These are phyloP conservation scores for Cebidichthys violaceus DNA, from an alignment of 2,113 vertebrate species.

Conservation along the genomic window DNA sequence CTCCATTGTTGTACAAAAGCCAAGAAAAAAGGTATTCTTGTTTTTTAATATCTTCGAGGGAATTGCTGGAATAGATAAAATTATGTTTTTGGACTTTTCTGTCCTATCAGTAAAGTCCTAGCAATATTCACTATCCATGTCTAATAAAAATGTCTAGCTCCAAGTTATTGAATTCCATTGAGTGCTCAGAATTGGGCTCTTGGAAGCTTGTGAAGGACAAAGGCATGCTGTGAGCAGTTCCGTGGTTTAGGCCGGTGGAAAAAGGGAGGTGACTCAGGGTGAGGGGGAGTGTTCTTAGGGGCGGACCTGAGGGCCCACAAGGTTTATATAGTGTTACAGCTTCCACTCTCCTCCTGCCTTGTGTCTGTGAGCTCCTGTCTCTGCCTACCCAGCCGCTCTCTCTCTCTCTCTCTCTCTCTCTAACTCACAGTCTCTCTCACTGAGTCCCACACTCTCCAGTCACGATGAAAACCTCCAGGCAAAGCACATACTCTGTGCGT, in stretches of 20 bases:
- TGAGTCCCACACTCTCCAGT: constrained; percentile 60
- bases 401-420: constrained; percentile 39
- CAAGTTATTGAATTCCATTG: constrained; percentile 20
- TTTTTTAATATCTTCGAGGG: background rate
- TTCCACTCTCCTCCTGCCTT: constrained; percentile 76
- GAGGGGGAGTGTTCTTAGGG: constrained; percentile 65
- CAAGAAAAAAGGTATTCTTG: background rate
- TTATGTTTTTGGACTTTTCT: background rate
- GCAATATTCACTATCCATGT: constrained; percentile 1
- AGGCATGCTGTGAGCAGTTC: constrained; percentile 46
- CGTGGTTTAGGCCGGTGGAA: constrained; percentile 58
- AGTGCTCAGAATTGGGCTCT: constrained; percentile 18
- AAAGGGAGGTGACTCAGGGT: constrained; percentile 55
- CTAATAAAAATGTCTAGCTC: background rate
- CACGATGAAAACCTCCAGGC: constrained; percentile 70
- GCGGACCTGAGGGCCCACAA: constrained; percentile 69
- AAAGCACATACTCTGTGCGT: constrained; percentile 73
- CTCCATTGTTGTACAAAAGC: background rate
- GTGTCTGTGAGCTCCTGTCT: constrained; percentile 76
- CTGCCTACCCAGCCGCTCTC: constrained; percentile 50
- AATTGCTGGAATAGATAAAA: background rate
- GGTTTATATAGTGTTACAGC: constrained; percentile 79
- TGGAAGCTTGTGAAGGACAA: constrained; percentile 38
- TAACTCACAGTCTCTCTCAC: constrained; percentile 55
- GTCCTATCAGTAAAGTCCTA: background rate